Evolutionary conservation across 2,888 invertebrate genomes (phyloP), one percentile per base, ranked within the genome.

Genomic region (Periphyllus acericola): DNA sequence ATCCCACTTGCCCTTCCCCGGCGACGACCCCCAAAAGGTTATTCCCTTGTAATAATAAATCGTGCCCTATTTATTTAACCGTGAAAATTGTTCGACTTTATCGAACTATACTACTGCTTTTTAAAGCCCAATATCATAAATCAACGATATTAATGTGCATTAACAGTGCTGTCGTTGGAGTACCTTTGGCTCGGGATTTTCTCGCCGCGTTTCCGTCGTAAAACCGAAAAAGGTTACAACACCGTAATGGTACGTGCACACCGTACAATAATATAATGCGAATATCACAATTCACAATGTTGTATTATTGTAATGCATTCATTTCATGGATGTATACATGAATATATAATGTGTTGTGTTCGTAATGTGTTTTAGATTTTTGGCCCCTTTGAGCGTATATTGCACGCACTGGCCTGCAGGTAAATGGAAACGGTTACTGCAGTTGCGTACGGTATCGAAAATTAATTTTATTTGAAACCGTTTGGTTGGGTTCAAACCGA

Each of bases 61-160:
- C 79, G 86, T 86, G 86, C 80, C 86, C 86, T 86, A 86, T 86
- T 86, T 86, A 86, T 86, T 86, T 86, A 86, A 86, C 86, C 86
- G 86, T 86, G 86, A 86, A 86, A 86, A 86, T 86, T 86, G 86
- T 86, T 86, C 72, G 86, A 80, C 80, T 86, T 86, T 86, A 86
- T 86, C 86, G 52, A 72, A 86, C 76, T 84, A 46, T 40, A 76
- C 29, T 72, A 72, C 46, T 74, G 46, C 55, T 55, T 46, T 66
- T 46, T 36, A 84, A 85, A 29, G 68, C 32, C 84, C 46, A 68
- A 78, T 40, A 21, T 5, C 78, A 78, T 85, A 85, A 85, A 85
- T 85, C 84, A 85, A 85, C 32, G 76, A 66, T 52, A 36, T 83
- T 83, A 83, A 74, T 83, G 83, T 75, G 40, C 83, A 71, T 82